A percentile compares a stretch with the other conserved stretches of the same genome.
These are phyloP conservation scores for Todiramphus chloris DNA, from an alignment of 2,113 vertebrate species.

Conservation along the genomic window DNA sequence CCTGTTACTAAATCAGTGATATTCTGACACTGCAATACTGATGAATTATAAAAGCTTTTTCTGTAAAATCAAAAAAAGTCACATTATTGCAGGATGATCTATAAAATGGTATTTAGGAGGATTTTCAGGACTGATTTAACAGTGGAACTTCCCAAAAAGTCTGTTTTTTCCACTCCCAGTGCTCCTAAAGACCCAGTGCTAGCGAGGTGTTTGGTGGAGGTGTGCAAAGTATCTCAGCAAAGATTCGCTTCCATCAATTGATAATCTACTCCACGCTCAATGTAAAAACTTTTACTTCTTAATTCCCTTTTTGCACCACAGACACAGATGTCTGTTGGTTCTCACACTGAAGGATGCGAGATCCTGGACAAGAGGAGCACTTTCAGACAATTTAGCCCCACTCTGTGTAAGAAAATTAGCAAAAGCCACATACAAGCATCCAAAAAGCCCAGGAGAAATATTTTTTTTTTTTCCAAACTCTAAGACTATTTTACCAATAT, in stretches of 20 bases:
- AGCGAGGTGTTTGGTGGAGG: neutral
- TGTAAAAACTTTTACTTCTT: neutral
- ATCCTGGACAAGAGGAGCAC: no score
- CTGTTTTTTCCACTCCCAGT: neutral
- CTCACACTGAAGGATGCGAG: accelerated
- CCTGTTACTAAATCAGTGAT: neutral
- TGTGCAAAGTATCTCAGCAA: neutral
- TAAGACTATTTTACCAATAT: neutral
- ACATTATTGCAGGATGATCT: neutral
- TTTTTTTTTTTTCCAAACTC: neutral
- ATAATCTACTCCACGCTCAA: neutral
- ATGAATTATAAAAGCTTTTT: neutral
- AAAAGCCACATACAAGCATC: accelerated
- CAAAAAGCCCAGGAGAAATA: neutral
- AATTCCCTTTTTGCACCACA: neutral
- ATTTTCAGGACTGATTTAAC: neutral
- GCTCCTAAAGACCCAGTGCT: neutral
- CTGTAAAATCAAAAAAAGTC: neutral
- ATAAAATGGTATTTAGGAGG: neutral
- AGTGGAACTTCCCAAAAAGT: neutral
- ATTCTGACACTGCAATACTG: neutral
- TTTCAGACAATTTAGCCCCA: neutral
- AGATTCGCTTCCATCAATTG: neutral
- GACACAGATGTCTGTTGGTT: neutral
- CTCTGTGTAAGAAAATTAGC: neutral